phyloP scores from a whole-genome alignment of 2,113 vertebrate genomes.

The Lates calcarifer region DNA sequence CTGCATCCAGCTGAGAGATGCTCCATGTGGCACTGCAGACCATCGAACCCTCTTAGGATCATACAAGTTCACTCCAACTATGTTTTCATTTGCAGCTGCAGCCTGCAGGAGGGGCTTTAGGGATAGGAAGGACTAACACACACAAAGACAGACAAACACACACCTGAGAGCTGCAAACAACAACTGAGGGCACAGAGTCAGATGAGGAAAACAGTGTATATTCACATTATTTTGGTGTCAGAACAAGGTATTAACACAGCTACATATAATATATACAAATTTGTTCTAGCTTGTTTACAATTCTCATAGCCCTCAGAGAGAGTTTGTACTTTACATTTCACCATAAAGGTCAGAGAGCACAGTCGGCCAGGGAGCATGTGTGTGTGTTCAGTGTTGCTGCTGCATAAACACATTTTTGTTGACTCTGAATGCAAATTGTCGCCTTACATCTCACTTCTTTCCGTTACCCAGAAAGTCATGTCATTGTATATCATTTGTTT shows the following conservation, averaged over 20 bases:
- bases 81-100: constrained; percentile 35
- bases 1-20: constrained; percentile 60
- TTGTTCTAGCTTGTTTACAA: neutral
- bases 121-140: neutral
- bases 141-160: constrained; percentile 6
- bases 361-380: neutral
- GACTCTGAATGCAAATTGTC: too few species aligned
- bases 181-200: neutral
- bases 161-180: constrained; percentile 2
- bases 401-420: neutral
- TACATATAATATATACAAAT: neutral
- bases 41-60: constrained; percentile 17
- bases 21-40: constrained; percentile 35
- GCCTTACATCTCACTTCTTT: too few species aligned
- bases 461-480: too few species aligned
- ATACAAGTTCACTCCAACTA: constrained; percentile 21
- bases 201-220: neutral
- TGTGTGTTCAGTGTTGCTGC: neutral
- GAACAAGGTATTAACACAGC: neutral
- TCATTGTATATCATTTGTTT: too few species aligned
- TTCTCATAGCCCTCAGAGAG: neutral
- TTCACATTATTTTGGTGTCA: constrained; percentile 7
- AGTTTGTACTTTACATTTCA: neutral
- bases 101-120: constrained; percentile 18
- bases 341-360: constrained; percentile 13